Conservation (phyloP, 2,888 invertebrate genomes). For the Andrena minutula region DNA sequence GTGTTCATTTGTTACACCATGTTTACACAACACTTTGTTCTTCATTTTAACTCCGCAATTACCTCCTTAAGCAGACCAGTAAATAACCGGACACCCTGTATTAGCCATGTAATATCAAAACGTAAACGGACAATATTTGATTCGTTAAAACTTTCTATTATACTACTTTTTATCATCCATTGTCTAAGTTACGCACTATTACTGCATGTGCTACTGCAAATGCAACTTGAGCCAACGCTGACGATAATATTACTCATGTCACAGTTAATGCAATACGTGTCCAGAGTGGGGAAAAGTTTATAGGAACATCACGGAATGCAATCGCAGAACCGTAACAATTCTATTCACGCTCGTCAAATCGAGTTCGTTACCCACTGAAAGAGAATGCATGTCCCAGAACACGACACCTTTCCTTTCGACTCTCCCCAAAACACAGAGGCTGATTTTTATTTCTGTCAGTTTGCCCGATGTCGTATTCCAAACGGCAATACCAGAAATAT, state of each 20-base stretch:
- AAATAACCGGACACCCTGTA: too few relatives aligned
- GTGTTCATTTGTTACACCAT: too few relatives aligned
- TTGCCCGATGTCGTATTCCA: conserved; percentile 13
- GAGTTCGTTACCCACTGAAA: conserved; percentile 40
- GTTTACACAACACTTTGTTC: too few relatives aligned
- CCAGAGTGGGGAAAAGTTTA: conserved; percentile 2
- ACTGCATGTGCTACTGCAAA: not conserved
- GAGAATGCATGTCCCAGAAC: conserved; percentile 10
- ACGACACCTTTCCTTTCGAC: conserved; percentile 13
- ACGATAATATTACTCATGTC: not conserved
- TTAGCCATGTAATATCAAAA: not conserved
- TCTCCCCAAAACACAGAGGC: conserved; percentile 7
- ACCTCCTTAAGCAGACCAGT: too few relatives aligned
- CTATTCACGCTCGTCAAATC: conserved; percentile 42
- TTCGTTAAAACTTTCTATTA: not conserved
- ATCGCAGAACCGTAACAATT: conserved; percentile 23
- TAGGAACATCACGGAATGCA: not conserved
- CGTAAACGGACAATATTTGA: not conserved
- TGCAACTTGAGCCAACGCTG: not conserved
- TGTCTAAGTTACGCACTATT: not conserved
- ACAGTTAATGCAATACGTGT: conserved; percentile 3
- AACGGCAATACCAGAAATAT: not conserved
- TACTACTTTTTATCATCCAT: not conserved
- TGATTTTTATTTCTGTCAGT: conserved; percentile 44
- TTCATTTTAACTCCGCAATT: too few relatives aligned